Evolutionary conservation across 1,140 invertebrate genomes (phyloP).

Genomic region (Babylonia areolata): DNA sequence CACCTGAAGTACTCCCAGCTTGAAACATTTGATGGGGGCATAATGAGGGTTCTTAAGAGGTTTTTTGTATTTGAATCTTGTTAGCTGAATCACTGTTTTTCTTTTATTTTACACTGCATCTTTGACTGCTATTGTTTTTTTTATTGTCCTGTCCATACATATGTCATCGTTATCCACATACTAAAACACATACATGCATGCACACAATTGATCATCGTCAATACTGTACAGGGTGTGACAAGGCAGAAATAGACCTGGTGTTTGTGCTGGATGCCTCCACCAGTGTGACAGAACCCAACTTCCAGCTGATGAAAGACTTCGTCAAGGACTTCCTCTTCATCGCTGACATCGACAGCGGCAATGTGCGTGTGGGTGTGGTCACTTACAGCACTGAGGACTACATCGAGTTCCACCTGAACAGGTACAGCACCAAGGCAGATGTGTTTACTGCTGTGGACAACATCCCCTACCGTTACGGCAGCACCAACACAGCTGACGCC

Average conservation of each 20-base stretch:
- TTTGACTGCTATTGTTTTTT: not conserved
- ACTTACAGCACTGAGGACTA: constrained; percentile 57
- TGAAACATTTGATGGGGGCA: too few relatives aligned
- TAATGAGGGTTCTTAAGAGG: too few relatives aligned
- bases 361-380: constrained; percentile 56
- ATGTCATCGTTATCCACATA: not conserved
- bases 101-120: not conserved
- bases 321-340: constrained; percentile 57
- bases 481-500: constrained; percentile 66
- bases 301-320: constrained; percentile 60
- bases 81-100: too few relatives aligned
- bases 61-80: too few relatives aligned
- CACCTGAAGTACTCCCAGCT: too few relatives aligned
- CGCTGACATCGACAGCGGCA: constrained; percentile 62
- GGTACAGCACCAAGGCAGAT: constrained; percentile 43
- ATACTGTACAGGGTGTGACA: constrained; percentile 57
- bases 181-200: too few relatives aligned
- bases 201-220: constrained; percentile 32
- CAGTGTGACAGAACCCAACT: constrained; percentile 61
- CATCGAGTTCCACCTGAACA: constrained; percentile 47
- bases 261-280: constrained; percentile 66
- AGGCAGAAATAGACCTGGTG: constrained; percentile 54
- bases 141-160: not conserved
- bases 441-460: constrained; percentile 58
- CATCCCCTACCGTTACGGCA: constrained; percentile 63